Conservation (phyloP, 53 echinoderm and acorn worm genomes). For the Zoroaster sp. region DNA sequence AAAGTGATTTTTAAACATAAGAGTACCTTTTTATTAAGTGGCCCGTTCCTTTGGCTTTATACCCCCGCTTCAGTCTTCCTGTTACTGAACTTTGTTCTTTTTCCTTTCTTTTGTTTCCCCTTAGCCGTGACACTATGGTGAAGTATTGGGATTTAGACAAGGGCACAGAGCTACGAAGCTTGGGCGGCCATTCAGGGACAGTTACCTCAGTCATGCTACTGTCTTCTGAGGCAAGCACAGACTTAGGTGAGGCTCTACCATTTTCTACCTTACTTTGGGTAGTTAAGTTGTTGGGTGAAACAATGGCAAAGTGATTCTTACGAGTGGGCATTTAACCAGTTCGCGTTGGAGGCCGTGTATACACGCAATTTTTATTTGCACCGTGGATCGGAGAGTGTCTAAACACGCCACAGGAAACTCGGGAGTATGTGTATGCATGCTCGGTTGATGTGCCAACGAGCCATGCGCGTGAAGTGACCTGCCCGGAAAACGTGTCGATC, state of each 20-base stretch:
- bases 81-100: neutral
- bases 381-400: too few relatives aligned
- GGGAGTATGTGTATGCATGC: too few relatives aligned
- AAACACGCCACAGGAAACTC: too few relatives aligned
- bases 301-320: too few relatives aligned
- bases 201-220: slow-evolving; percentile 79
- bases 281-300: neutral
- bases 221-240: slow-evolving; percentile 55
- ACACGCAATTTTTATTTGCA: too few relatives aligned
- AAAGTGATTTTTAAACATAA: neutral
- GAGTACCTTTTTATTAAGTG: neutral
- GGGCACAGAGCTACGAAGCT: slow-evolving; percentile 68
- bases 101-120: neutral
- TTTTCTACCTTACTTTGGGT: neutral
- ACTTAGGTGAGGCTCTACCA: slow-evolving; percentile 59
- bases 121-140: slow-evolving; percentile 90
- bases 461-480: too few relatives aligned
- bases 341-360: too few relatives aligned
- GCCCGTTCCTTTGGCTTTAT: too few relatives aligned
- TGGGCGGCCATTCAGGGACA: slow-evolving; percentile 86
- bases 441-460: too few relatives aligned
- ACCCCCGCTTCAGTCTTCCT: neutral
- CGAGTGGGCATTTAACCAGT: too few relatives aligned
- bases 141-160: slow-evolving; percentile 80
- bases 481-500: too few relatives aligned